phyloP scores from a whole-genome alignment of 2,797 vertebrate species.

The Amblyopsis hoosieri region DNA sequence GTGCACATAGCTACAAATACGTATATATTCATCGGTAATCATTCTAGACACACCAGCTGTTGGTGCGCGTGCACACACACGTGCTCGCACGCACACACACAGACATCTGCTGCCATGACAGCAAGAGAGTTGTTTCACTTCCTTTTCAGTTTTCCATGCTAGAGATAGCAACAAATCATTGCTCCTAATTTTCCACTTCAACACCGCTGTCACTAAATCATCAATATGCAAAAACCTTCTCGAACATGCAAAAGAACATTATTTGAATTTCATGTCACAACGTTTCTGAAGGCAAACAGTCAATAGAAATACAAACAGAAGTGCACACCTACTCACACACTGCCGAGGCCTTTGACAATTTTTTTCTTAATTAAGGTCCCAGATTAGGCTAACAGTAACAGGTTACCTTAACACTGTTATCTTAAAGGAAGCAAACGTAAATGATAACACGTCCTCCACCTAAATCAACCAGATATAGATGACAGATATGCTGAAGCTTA shows the following conservation, averaged over 20 bases:
- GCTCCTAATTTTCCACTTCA: conserved; percentile 29
- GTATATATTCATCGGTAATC: background rate
- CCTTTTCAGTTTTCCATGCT: conserved; percentile 14
- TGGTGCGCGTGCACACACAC: background rate
- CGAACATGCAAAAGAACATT: conserved; percentile 21
- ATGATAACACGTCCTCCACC: conserved; percentile 34
- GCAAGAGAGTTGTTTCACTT: conserved; percentile 13
- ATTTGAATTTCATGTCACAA: conserved; percentile 36
- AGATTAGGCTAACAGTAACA: conserved; percentile 6
- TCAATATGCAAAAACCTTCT: conserved; percentile 21
- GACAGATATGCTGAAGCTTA: background rate
- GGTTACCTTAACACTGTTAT: conserved; percentile 35
- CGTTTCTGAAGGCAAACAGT: conserved; percentile 25
- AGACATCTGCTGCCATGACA: background rate
- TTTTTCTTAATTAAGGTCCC: background rate
- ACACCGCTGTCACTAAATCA: conserved; percentile 12
- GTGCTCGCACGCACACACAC: conserved; percentile 2
- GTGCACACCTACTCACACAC: conserved; percentile 12
- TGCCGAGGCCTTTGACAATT: too few relatives aligned
- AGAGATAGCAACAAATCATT: conserved; percentile 32
- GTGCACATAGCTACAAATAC: conserved; percentile 10
- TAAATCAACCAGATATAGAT: conserved; percentile 8
- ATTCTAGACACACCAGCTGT: conserved; percentile 18
- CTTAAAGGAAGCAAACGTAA: conserved; percentile 13
- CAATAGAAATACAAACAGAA: conserved; percentile 16